Base-by-base conservation (phyloP, 2,113 vertebrate species). In the Uria lomvia region DNA sequence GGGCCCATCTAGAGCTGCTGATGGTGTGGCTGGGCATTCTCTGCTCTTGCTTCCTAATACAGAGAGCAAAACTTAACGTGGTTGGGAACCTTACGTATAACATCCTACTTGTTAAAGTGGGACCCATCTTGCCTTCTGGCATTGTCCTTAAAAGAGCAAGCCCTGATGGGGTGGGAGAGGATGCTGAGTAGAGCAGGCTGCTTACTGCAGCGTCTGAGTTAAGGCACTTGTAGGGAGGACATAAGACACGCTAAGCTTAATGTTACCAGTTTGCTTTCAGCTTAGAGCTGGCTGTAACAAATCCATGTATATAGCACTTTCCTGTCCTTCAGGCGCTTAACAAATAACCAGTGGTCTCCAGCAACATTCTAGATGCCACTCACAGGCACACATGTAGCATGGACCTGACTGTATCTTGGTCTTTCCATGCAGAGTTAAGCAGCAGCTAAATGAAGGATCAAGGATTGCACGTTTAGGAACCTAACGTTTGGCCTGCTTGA, bases 1-100 rank as follows among this genome's bases (percentile, higher is more conserved):
- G 3, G 29, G 32, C 27, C 42, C 49, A 30, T 17, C 32, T 29
- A 29, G 36, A 68, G 36, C 67, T 49, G 42, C 19, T 22, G 20
- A 11, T 4, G 42, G 36, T 0, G 0, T 11, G 9, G 21, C 19
- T 45, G 19, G 60, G 16, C 15, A 24, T 62, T 53, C 24, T 30
- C 12, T 45, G 16, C 34, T 55, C 76, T 32, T 63, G 36, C 53
- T 36, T 60, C 32, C 16, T 55, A n/a, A 38, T 40, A 56, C 8
- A 32, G 29, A 88, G 43, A 59, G 53, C 52, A 67, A 53, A 87
- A 26, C 24, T 19, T 8, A 77, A 27, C 59, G 11, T 5, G 9
- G 12, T 27, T 27, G 26, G 40, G 26, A 60, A 9, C 49, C 22
- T 53, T n/a, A n/a, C 1, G 0, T 11, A 5, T 19, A 34, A 18